phyloP scores from a whole-genome alignment of 2,113 vertebrate species.

The Rutilus rutilus region DNA sequence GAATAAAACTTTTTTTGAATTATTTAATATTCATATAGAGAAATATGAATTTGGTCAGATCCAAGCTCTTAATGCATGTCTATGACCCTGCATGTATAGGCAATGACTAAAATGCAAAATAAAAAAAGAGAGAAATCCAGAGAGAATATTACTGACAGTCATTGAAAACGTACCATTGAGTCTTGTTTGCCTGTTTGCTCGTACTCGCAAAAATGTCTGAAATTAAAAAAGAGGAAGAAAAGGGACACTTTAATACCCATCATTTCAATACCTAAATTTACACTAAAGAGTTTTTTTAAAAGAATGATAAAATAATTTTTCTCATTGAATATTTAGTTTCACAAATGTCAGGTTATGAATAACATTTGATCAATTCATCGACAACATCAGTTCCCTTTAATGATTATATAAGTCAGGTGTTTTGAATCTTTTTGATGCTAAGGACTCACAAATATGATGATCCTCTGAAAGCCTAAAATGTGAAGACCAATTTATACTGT shows the following conservation, averaged over 20 bases:
- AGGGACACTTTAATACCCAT: background rate
- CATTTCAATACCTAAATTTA: background rate
- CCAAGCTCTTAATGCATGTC: background rate
- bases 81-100: background rate
- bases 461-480: background rate
- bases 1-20: too few relatives aligned
- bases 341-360: background rate
- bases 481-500: background rate
- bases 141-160: background rate
- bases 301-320: background rate
- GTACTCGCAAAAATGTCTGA: slow-evolving; percentile 93
- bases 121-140: background rate
- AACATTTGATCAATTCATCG: background rate
- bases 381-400: too few relatives aligned
- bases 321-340: background rate
- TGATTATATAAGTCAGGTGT: too few relatives aligned
- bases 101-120: background rate
- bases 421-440: background rate
- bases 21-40: background rate
- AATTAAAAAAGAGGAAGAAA: slow-evolving; percentile 31
- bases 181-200: slow-evolving; percentile 94
- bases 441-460: background rate
- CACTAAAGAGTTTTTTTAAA: background rate
- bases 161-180: slow-evolving; percentile 86
- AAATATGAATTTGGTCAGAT: background rate